A percentile compares a stretch with the other conserved stretches of the same genome.
phyloP scores from a whole-genome alignment of 2,888 invertebrate genomes.

The Melipona bicolor region DNA sequence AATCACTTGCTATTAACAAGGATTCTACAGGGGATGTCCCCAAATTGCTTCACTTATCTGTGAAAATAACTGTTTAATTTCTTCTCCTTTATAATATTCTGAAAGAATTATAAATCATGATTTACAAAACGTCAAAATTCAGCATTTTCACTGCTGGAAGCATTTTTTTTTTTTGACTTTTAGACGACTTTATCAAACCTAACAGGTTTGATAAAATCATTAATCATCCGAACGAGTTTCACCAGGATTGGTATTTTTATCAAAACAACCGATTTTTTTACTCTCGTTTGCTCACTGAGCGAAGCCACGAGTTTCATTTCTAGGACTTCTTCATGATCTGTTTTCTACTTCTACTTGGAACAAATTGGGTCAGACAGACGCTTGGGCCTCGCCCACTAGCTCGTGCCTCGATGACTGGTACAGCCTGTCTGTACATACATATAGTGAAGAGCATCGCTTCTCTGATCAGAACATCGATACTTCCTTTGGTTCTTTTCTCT shows the following conservation, averaged over 20 bases:
- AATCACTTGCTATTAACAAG: neutral
- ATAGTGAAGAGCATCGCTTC: neutral
- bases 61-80: neutral
- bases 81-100: neutral
- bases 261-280: neutral
- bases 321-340: conserved; percentile 18
- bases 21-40: neutral
- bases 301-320: conserved; percentile 5
- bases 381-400: conserved; percentile 40
- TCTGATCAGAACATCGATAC: neutral
- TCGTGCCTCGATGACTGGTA: conserved; percentile 12
- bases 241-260: neutral
- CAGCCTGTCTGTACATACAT: neutral
- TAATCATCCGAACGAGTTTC: neutral
- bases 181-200: no score
- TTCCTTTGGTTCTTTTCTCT: neutral
- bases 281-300: neutral
- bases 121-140: neutral
- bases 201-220: neutral
- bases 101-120: neutral
- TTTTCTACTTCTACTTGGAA: conserved; percentile 35
- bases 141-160: neutral
- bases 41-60: neutral
- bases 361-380: conserved; percentile 41
- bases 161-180: neutral